phyloP scores from a whole-genome alignment of 2,888 invertebrate genomes.

The Salticus scenicus region DNA sequence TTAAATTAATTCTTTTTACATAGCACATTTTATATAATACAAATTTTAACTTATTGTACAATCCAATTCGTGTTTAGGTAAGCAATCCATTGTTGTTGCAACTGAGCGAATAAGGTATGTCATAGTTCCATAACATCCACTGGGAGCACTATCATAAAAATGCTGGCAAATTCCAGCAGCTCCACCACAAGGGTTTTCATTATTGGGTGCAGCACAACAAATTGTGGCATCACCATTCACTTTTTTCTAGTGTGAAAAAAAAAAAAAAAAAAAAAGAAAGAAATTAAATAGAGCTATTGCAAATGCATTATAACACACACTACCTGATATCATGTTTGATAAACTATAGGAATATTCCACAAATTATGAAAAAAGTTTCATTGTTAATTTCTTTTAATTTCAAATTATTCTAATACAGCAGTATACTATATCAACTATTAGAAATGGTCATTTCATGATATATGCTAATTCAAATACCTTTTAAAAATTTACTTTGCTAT shows the following conservation, averaged over 20 bases:
- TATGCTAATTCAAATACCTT: no score
- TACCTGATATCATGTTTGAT: no score
- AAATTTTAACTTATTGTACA: slow-evolving; percentile 70
- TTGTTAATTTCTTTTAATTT: no score
- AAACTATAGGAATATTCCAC: no score
- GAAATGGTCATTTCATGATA: no score
- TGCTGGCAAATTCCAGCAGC: slow-evolving; percentile 97
- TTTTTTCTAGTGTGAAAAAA: slow-evolving; percentile 81
- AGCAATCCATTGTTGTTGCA: slow-evolving; percentile 66
- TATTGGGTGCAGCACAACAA: slow-evolving; percentile 85
- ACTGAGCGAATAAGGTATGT: slow-evolving; percentile 87
- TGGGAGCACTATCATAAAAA: slow-evolving; percentile 98
- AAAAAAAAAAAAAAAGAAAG: no score
- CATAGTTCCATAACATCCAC: slow-evolving; percentile 98
- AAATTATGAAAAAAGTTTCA: no score
- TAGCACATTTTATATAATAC: not conserved
- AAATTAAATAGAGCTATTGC: no score
- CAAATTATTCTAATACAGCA: no score
- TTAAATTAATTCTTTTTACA: not conserved
- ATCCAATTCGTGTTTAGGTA: slow-evolving; percentile 70
- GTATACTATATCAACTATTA: no score
- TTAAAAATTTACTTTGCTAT: no score
- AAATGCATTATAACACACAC: no score
- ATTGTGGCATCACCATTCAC: slow-evolving; percentile 93
- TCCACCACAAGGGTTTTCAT: slow-evolving; percentile 86